Percentiles rank a stretch among this genome's conserved stretches.
phyloP scores from a whole-genome alignment of 2,113 vertebrate genomes.

The Phalacrocorax aristotelis region DNA sequence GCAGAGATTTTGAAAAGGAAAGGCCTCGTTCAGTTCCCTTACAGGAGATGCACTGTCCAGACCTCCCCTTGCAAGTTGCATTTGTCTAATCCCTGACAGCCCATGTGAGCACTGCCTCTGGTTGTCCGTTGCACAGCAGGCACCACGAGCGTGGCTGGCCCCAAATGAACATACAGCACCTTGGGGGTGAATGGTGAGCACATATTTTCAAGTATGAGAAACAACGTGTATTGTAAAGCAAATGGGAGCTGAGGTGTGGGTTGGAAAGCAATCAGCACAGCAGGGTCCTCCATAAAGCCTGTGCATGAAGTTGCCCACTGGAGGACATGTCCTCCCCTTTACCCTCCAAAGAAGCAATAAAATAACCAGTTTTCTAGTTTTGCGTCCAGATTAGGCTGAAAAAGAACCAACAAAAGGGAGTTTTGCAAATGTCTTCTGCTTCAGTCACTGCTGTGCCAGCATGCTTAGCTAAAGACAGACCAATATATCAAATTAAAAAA shows the following conservation, averaged over 20 bases:
- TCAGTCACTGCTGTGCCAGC: not conserved
- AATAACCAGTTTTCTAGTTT: not conserved
- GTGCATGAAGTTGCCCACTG: not conserved
- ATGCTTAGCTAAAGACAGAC: slow-evolving; percentile 88
- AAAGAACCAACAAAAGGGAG: not conserved
- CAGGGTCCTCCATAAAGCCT: not conserved
- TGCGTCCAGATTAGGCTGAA: not conserved
- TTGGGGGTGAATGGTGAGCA: not conserved
- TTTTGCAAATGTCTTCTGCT: not conserved
- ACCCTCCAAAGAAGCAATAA: not conserved
- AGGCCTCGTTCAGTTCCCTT: not conserved
- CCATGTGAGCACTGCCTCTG: not conserved
- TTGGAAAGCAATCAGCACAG: not conserved
- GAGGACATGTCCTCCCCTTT: not conserved
- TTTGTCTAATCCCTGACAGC: not conserved
- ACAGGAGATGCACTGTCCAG: not conserved
- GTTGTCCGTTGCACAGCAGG: not conserved
- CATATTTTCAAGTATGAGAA: slow-evolving; percentile 34
- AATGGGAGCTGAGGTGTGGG: fast-evolving
- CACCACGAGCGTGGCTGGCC: not conserved
- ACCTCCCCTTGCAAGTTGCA: not conserved
- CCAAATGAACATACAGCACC: not conserved
- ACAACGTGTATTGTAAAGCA: not conserved
- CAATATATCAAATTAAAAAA: slow-evolving; percentile 97
- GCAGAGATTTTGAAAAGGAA: not conserved